These are phyloP conservation scores for Fragum whitleyi DNA, from an alignment of 2,888 invertebrate species.

Conservation along the genomic window DNA sequence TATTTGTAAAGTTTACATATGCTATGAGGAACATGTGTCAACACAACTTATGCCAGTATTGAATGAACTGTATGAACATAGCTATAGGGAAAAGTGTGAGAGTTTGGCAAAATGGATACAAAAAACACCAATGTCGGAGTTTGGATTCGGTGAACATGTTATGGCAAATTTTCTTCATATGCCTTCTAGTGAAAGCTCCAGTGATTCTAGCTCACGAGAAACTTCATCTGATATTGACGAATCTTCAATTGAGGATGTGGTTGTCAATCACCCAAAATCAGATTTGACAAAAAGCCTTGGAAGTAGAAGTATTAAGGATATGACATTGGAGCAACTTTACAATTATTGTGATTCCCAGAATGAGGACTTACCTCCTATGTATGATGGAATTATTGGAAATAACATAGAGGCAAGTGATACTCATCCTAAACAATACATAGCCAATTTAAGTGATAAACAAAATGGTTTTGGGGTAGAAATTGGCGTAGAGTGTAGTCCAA, in stretches of 20 bases:
- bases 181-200: constrained; percentile 16
- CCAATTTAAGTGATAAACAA: not conserved
- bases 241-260: not conserved
- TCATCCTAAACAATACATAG: constrained; percentile 2
- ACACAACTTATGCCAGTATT: constrained; percentile 69
- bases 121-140: constrained; percentile 58
- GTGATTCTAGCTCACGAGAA: constrained; percentile 26
- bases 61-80: constrained; percentile 71
- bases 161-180: constrained; percentile 32
- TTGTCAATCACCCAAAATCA: not conserved
- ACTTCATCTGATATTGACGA: not conserved
- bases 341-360: not conserved
- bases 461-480: not conserved
- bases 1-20: constrained; percentile 75
- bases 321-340: constrained; percentile 33
- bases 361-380: not conserved
- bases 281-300: constrained; percentile 8
- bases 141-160: constrained; percentile 62
- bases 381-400: constrained; percentile 3
- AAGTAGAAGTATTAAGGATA: constrained; percentile 12
- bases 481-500: not conserved
- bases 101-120: constrained; percentile 58
- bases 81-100: constrained; percentile 63
- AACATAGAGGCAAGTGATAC: constrained; percentile 1
- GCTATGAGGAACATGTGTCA: constrained; percentile 79